phyloP scores from a whole-genome alignment of 2,888 invertebrate species.

The Latrodectus hesperus region DNA sequence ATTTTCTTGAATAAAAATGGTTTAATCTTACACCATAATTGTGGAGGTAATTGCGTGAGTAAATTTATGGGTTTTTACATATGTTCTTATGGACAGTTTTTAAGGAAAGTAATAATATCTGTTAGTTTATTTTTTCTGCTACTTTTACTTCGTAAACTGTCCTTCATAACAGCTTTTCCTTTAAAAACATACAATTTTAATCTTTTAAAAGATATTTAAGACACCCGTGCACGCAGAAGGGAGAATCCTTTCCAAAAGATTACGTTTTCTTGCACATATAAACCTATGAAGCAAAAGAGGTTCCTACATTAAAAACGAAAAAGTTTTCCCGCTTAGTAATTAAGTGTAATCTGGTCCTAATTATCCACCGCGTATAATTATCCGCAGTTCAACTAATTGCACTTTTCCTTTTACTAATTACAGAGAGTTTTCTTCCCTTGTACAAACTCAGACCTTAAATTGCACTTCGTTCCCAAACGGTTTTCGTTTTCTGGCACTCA shows the following conservation, averaged over 20 bases:
- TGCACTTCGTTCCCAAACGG: constrained; percentile 43
- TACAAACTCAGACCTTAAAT: constrained; percentile 27
- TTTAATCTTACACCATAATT: too few species aligned
- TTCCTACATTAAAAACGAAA: constrained; percentile 38
- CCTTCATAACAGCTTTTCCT: too few species aligned
- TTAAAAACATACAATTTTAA: neutral
- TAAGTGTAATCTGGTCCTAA: constrained; percentile 67
- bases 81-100: too few species aligned
- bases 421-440: constrained; percentile 6
- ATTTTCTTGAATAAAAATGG: too few species aligned
- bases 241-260: constrained; percentile 17
- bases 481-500: constrained; percentile 22
- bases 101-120: too few species aligned
- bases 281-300: constrained; percentile 3
- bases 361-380: constrained; percentile 65
- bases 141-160: too few species aligned
- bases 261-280: constrained; percentile 52
- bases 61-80: too few species aligned
- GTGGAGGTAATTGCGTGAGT: too few species aligned
- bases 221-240: constrained; percentile 17
- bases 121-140: too few species aligned
- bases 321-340: constrained; percentile 53
- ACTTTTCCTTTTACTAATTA: constrained; percentile 64
- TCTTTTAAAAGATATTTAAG: constrained; percentile 47
- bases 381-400: constrained; percentile 61